Conservation (phyloP, 2,797 vertebrate species). For the Arrhamphus sclerolepis region DNA sequence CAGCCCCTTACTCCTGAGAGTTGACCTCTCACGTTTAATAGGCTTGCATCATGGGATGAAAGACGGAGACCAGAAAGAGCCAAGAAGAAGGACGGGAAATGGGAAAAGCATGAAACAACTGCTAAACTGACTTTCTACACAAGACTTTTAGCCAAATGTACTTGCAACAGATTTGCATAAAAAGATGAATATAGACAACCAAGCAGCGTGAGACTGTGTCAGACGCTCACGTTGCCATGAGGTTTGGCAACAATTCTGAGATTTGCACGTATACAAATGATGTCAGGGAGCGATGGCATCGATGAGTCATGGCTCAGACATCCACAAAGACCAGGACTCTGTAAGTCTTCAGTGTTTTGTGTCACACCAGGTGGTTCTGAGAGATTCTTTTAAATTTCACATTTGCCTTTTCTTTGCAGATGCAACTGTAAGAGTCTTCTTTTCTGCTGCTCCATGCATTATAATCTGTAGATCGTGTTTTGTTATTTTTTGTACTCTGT, state of each 20-base stretch:
- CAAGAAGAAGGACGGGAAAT: conserved; percentile 2
- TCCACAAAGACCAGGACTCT: too few relatives aligned
- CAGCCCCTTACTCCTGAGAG: conserved; percentile 25
- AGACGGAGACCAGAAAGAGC: background rate
- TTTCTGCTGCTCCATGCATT: too few relatives aligned
- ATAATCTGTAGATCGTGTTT: too few relatives aligned
- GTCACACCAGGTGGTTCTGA: too few relatives aligned
- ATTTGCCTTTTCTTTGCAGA: too few relatives aligned
- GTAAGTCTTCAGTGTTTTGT: too few relatives aligned
- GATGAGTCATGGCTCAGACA: too few relatives aligned
- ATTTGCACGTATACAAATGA: too few relatives aligned
- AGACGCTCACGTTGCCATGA: background rate
- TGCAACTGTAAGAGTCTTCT: too few relatives aligned
- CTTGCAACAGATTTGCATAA: background rate
- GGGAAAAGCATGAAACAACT: background rate
- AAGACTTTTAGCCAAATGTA: background rate
- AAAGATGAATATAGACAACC: background rate
- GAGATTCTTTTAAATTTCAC: too few relatives aligned
- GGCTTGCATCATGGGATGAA: conserved; percentile 10
- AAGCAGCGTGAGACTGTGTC: background rate
- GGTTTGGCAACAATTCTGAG: background rate
- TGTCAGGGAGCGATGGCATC: too few relatives aligned
- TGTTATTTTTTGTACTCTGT: too few relatives aligned
- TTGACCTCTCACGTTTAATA: conserved; percentile 50
- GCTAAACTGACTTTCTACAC: background rate